Evolutionary conservation across 2,797 vertebrate genomes (phyloP).

Genomic region (Arvicola amphibius): DNA sequence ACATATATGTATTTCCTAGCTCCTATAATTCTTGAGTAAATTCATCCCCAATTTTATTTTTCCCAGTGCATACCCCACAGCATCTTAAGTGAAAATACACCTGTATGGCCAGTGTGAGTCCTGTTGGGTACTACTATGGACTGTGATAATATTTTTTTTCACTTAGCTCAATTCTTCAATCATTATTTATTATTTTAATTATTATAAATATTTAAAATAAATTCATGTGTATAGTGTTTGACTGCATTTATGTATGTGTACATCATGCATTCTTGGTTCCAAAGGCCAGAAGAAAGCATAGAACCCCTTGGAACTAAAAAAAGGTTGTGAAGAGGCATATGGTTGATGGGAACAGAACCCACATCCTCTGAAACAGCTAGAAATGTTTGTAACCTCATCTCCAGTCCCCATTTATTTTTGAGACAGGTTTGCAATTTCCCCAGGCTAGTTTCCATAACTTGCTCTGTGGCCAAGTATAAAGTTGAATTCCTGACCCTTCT

Average conservation of each 20-base stretch:
- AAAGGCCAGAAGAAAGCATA: background rate
- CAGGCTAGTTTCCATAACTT: background rate
- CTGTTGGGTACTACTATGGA: background rate
- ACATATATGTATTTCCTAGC: background rate
- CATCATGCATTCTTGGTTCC: background rate
- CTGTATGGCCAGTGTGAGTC: background rate
- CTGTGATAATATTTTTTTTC: constrained; percentile 16
- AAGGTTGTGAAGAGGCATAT: background rate
- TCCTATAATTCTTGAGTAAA: constrained; percentile 12
- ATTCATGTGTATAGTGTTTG: background rate
- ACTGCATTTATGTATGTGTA: background rate
- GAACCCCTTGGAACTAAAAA: background rate
- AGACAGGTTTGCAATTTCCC: background rate
- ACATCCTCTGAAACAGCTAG: background rate
- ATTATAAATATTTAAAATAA: background rate
- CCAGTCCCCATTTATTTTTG: background rate
- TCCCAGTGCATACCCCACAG: background rate
- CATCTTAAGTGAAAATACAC: background rate
- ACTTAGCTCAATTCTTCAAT: background rate
- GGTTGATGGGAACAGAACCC: background rate
- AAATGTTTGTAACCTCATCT: background rate
- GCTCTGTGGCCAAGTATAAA: background rate
- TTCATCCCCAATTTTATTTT: background rate
- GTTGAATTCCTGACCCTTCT: background rate
- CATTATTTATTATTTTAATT: background rate